phyloP scores from a whole-genome alignment of 1,140 invertebrate genomes.

The Leguminivora glycinivorella region DNA sequence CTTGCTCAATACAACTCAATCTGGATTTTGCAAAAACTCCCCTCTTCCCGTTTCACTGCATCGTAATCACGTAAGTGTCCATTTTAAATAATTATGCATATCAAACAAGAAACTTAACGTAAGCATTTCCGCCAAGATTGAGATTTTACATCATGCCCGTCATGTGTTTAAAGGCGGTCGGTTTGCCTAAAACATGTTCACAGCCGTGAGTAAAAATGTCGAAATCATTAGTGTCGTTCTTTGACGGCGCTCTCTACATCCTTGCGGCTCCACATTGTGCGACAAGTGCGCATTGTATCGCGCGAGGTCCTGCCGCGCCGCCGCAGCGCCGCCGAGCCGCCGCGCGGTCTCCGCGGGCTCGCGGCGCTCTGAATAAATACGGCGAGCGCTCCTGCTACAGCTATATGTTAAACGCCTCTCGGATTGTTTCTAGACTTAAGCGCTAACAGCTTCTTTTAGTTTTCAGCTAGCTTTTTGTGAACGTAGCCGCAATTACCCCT shows the following conservation, averaged over 20 bases:
- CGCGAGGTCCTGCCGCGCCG: slow-evolving; percentile 22
- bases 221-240: slow-evolving; percentile 22
- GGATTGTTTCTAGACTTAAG: slow-evolving; percentile 51
- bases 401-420: slow-evolving; percentile 40
- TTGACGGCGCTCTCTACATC: slow-evolving; percentile 15
- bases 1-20: not conserved
- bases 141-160: not conserved
- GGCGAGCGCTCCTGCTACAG: slow-evolving; percentile 14
- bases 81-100: not conserved
- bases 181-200: not conserved
- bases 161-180: not conserved
- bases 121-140: not conserved
- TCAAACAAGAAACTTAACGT: not conserved
- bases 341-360: slow-evolving; percentile 15
- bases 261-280: slow-evolving; percentile 14
- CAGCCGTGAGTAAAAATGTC: not conserved
- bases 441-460: slow-evolving; percentile 66
- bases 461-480: slow-evolving; percentile 64
- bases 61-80: not conserved
- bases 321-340: not conserved
- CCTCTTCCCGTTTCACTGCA: not conserved
- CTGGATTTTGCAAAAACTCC: not conserved
- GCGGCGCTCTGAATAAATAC: slow-evolving; percentile 31
- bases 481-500: slow-evolving; percentile 67
- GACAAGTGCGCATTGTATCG: slow-evolving; percentile 29